Conservation (phyloP, 1,140 invertebrate species). For the Monomorium pharaonis region DNA sequence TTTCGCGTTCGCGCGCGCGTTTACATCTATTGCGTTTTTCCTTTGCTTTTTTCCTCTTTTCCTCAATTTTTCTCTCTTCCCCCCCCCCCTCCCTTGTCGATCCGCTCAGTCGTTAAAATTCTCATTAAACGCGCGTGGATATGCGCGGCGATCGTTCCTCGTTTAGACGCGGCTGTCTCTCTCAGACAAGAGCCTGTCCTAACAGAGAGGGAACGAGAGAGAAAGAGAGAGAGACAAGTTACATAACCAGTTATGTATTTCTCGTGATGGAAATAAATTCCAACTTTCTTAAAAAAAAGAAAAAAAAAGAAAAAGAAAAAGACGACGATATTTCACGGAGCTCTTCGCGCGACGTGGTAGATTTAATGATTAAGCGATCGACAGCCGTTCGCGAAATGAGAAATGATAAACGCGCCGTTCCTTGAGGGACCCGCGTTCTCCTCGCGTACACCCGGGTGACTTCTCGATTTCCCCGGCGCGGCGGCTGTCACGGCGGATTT, state of each 20-base stretch:
- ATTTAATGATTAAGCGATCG: background rate
- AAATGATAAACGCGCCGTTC: background rate
- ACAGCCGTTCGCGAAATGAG: background rate
- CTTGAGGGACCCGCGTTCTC: background rate
- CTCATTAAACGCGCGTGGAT: conserved; percentile 31
- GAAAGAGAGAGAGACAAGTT: too few species aligned
- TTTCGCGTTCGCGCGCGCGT: background rate
- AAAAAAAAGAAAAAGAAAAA: background rate
- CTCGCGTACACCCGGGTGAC: background rate
- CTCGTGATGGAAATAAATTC: background rate
- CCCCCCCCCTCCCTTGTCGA: background rate
- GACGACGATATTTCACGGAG: background rate
- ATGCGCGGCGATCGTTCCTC: background rate
- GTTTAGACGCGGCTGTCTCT: background rate
- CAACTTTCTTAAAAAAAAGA: background rate
- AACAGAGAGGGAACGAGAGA: too few species aligned
- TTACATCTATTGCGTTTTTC: conserved; percentile 4
- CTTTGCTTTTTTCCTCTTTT: background rate
- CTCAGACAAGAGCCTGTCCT: background rate
- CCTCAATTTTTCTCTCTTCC: background rate
- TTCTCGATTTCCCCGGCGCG: background rate
- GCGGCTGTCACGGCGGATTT: conserved; percentile 18
- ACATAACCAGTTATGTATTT: conserved; percentile 14
- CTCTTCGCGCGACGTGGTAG: background rate
- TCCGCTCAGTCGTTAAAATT: conserved; percentile 36